phyloP scores from a whole-genome alignment of 2,797 vertebrate genomes.

The Clarias platycephalus region DNA sequence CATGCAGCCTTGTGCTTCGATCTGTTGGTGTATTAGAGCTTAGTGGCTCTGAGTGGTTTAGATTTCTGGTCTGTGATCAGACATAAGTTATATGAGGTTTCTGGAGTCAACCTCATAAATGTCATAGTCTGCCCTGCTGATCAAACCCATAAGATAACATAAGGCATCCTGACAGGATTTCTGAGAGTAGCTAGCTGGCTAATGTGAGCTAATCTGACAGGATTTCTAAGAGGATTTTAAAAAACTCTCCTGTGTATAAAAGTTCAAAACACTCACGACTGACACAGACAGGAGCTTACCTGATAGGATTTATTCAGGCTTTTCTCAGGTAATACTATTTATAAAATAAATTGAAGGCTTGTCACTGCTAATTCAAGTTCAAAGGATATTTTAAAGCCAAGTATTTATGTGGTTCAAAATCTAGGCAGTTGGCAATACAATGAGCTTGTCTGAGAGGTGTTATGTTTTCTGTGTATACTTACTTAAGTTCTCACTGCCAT shows the following conservation, averaged over 20 bases:
- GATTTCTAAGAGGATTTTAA: neutral
- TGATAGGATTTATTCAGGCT: neutral
- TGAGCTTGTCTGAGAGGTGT: neutral
- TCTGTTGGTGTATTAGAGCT: too few relatives aligned
- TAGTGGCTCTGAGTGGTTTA: neutral
- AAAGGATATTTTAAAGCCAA: neutral
- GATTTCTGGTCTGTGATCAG: neutral
- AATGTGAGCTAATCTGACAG: neutral
- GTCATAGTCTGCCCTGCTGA: neutral
- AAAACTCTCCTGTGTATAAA: neutral
- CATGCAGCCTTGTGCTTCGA: too few relatives aligned
- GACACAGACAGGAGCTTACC: neutral
- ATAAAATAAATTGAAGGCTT: neutral
- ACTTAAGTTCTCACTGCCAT: neutral
- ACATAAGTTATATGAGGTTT: neutral
- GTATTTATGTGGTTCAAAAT: neutral
- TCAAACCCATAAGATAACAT: neutral
- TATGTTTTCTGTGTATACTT: neutral
- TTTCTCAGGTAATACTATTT: neutral
- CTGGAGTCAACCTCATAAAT: neutral
- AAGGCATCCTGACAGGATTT: neutral
- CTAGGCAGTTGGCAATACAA: too few relatives aligned
- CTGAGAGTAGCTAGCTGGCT: neutral
- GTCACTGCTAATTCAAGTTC: neutral
- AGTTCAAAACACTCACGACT: neutral